Conservation (phyloP, 2,113 vertebrate species). For the Sinocyclocheilus maitianheensis region DNA sequence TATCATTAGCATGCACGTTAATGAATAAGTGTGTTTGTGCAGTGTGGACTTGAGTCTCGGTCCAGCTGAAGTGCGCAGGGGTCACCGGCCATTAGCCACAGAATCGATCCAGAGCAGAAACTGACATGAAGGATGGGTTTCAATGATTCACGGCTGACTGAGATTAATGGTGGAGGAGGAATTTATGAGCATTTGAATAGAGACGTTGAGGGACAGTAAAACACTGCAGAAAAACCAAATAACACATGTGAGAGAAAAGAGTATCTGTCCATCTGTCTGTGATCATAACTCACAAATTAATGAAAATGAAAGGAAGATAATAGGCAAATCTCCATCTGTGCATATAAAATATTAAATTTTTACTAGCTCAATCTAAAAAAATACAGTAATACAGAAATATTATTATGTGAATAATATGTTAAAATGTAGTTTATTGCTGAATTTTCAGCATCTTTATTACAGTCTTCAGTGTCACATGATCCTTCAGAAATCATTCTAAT, state of each 20-base stretch:
- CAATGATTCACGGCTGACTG: not conserved
- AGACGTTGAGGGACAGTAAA: not conserved
- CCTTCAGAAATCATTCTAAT: not conserved
- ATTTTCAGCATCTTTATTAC: not conserved
- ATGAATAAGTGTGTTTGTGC: slow-evolving; percentile 13
- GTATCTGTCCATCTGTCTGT: not conserved
- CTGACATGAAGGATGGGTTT: not conserved
- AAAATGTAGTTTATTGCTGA: too few species aligned
- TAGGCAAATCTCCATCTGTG: not conserved
- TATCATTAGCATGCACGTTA: slow-evolving; percentile 45
- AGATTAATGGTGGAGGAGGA: not conserved
- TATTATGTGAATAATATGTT: not conserved
- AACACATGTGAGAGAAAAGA: not conserved
- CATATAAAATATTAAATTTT: not conserved
- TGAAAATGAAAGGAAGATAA: not conserved
- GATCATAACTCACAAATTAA: not conserved
- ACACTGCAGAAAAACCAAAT: not conserved
- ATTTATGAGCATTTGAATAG: not conserved
- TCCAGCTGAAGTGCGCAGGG: not conserved
- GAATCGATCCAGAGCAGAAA: not conserved
- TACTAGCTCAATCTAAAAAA: not conserved
- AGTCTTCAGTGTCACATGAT: too few species aligned
- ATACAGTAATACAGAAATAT: too few species aligned
- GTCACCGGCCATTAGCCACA: not conserved
- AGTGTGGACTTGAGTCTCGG: too few species aligned